Percentiles rank a stretch among this genome's conserved stretches.
Evolutionary conservation across 2,797 vertebrate genomes (phyloP).

Genomic region (Lerista edwardsae): DNA sequence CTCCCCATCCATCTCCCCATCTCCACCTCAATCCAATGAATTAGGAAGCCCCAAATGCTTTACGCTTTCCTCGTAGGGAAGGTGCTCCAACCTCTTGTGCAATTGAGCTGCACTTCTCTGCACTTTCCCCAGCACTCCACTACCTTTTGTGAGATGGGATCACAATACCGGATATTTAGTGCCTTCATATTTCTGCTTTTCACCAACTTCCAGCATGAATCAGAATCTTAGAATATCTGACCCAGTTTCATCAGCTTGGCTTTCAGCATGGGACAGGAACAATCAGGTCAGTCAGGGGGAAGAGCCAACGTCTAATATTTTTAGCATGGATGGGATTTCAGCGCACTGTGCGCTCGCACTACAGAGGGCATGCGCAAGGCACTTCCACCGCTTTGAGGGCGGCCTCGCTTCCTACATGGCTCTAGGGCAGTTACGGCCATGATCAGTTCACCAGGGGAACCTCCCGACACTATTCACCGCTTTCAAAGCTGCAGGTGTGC

Average conservation of each 20-base stretch:
- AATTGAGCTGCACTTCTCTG: not conserved
- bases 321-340: not conserved
- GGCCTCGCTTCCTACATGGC: not conserved
- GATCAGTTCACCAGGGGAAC: no score
- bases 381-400: not conserved
- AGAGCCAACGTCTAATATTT: not conserved
- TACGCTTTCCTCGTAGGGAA: not conserved
- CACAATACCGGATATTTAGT: not conserved
- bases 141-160: not conserved
- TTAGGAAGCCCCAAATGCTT: not conserved
- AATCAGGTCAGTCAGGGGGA: not conserved
- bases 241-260: not conserved
- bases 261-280: not conserved
- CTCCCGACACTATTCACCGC: not conserved
- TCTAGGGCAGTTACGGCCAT: not conserved
- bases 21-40: no score
- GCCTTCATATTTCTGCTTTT: not conserved
- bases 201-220: not conserved
- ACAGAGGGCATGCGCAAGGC: not conserved
- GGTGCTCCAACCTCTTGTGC: not conserved
- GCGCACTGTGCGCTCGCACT: not conserved
- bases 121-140: not conserved
- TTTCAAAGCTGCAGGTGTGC: not conserved
- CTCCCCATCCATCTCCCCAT: not conserved
- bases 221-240: slow-evolving; percentile 2